A percentile compares a stretch with the other conserved stretches of the same genome.
Conservation (phyloP, 2,888 invertebrate species). For the Ormyrus rosae region DNA sequence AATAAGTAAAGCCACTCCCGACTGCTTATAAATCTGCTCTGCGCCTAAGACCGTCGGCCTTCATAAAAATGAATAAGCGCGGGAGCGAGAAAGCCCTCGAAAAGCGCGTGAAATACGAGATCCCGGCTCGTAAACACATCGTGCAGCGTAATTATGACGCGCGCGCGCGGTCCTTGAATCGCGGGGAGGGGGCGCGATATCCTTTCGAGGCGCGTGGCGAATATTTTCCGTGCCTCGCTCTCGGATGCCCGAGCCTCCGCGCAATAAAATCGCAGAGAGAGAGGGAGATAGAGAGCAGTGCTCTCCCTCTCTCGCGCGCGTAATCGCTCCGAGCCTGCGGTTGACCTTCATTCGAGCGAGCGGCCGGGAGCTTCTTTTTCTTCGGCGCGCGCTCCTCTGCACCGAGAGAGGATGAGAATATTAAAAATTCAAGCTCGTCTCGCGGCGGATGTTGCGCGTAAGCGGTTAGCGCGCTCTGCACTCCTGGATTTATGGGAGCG, state of each 20-base stretch:
- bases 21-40: neutral
- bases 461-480: conserved; percentile 11
- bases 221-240: neutral
- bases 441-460: conserved; percentile 45
- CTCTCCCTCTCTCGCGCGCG: neutral
- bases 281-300: neutral
- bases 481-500: conserved; percentile 12
- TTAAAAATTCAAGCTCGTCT: conserved; percentile 39
- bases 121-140: conserved; percentile 27
- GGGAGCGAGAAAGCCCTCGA: neutral
- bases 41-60: neutral
- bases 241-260: conserved; percentile 1
- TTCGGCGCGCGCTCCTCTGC: neutral
- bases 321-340: conserved; percentile 35
- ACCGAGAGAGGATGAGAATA: conserved; percentile 19
- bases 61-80: conserved; percentile 25
- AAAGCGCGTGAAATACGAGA: conserved; percentile 18
- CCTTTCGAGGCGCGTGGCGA: no score
- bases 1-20: no score
- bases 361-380: conserved; percentile 30
- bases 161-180: conserved; percentile 13
- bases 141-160: conserved; percentile 31
- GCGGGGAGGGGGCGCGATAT: neutral
- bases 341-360: conserved; percentile 50
- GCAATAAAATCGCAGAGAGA: conserved; percentile 34